Conservation (phyloP, 2,888 invertebrate genomes). For the Dryomyza anilis region DNA sequence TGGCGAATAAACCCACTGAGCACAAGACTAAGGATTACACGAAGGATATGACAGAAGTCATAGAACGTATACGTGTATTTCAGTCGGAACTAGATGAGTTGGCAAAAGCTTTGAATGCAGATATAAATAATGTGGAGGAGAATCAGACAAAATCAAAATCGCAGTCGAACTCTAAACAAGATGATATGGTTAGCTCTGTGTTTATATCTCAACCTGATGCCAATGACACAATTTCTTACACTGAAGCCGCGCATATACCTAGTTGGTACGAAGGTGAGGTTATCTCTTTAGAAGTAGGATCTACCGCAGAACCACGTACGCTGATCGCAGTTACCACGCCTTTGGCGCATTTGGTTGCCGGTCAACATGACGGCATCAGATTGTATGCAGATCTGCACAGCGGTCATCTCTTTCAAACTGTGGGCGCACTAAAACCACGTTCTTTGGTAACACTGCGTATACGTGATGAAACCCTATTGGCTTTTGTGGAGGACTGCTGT, state of each 20-base stretch:
- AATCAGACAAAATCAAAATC: neutral
- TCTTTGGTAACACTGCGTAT: conserved; percentile 58
- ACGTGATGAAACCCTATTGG: conserved; percentile 63
- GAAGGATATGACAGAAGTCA: conserved; percentile 40
- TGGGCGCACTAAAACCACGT: conserved; percentile 62
- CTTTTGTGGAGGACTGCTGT: conserved; percentile 61
- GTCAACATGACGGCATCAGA: conserved; percentile 53
- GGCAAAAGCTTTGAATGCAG: conserved; percentile 21
- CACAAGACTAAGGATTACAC: conserved; percentile 28
- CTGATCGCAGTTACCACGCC: conserved; percentile 56
- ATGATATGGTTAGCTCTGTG: too few relatives aligned
- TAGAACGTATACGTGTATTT: conserved; percentile 42
- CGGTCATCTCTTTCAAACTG: conserved; percentile 63
- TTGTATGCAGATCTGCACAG: conserved; percentile 62
- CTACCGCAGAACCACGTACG: conserved; percentile 37
- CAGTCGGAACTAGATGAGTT: conserved; percentile 35
- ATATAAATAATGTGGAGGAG: neutral
- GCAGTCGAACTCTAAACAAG: neutral
- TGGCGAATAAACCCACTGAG: conserved; percentile 37
- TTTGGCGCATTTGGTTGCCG: conserved; percentile 16
- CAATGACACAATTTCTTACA: too few relatives aligned
- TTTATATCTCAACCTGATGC: too few relatives aligned
- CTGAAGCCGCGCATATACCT: too few relatives aligned
- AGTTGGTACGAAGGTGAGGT: too few relatives aligned
- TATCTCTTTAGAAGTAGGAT: conserved; percentile 30